phyloP scores from a whole-genome alignment of 2,888 invertebrate genomes.

The Drosophila emarginata region DNA sequence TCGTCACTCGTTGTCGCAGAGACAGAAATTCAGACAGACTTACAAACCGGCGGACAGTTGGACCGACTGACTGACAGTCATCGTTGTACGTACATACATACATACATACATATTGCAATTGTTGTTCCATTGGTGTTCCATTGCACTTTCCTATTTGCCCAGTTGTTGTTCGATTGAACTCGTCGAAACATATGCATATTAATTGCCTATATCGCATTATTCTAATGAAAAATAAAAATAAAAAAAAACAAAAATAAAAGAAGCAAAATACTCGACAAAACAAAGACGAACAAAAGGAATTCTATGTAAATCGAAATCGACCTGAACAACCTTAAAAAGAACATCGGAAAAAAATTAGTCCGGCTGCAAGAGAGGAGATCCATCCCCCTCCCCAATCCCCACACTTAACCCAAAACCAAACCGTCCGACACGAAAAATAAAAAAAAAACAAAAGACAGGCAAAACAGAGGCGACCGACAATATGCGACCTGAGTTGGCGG shows the following conservation, averaged over 20 bases:
- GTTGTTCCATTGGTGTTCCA: slow-evolving; percentile 42
- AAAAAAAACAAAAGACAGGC: slow-evolving; percentile 51
- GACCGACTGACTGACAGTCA: not conserved
- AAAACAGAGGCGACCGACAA: slow-evolving; percentile 54
- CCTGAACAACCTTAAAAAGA: slow-evolving; percentile 59
- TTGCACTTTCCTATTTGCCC: slow-evolving; percentile 70
- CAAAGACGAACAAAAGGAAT: slow-evolving; percentile 11
- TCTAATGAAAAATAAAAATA: slow-evolving; percentile 53
- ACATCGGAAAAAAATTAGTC: slow-evolving; percentile 21
- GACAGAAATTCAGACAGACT: too few relatives aligned
- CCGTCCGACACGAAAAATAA: slow-evolving; percentile 57
- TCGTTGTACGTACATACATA: not conserved
- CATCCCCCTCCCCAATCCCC: slow-evolving; percentile 40
- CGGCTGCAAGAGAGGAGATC: slow-evolving; percentile 25
- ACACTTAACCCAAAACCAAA: slow-evolving; percentile 77
- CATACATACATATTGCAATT: slow-evolving; percentile 38
- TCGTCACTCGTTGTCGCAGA: slow-evolving; percentile 63
- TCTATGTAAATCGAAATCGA: slow-evolving; percentile 60
- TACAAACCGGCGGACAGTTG: not conserved
- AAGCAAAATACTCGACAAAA: slow-evolving; percentile 4
- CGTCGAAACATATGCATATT: slow-evolving; percentile 69
- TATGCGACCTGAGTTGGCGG: slow-evolving; percentile 66
- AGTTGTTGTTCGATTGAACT: slow-evolving; percentile 64
- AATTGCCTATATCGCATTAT: slow-evolving; percentile 59
- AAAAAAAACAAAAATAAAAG: slow-evolving; percentile 11